A percentile compares a stretch with the other conserved stretches of the same genome.
These are phyloP conservation scores for Cladopsammia gracilis DNA, from an alignment of 64 coral and sea anemone genomes.

Conservation along the genomic window DNA sequence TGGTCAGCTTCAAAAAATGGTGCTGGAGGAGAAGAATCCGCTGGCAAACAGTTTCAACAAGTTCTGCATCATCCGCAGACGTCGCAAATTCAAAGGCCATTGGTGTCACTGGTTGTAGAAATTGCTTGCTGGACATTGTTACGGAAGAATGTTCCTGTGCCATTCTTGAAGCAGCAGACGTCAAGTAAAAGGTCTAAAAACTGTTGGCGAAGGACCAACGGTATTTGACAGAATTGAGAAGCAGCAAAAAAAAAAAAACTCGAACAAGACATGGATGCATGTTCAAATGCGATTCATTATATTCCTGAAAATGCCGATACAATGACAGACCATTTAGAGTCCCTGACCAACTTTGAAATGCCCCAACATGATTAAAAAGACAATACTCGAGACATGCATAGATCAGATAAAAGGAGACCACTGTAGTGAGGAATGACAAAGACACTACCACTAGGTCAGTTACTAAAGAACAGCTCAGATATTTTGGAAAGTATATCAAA, in stretches of 20 bases:
- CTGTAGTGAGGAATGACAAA: no score
- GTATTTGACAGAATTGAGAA: not conserved
- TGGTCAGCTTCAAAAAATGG: no score
- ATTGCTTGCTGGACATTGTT: constrained; percentile 18
- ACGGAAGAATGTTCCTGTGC: not conserved
- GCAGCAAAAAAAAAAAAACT: not conserved
- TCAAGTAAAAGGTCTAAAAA: not conserved
- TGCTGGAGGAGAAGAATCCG: no score
- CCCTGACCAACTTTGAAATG: not conserved
- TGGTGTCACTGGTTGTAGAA: not conserved
- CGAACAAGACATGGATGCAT: not conserved
- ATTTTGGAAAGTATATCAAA: not conserved
- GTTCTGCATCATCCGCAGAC: not conserved
- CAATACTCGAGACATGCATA: constrained; percentile 18
- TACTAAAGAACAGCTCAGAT: not conserved
- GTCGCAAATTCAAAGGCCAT: constrained; percentile 24
- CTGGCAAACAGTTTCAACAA: not conserved
- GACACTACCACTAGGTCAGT: not conserved
- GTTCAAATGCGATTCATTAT: not conserved
- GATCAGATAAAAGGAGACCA: not conserved
- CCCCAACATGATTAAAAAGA: not conserved
- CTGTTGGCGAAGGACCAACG: constrained; percentile 21
- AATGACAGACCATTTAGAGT: not conserved
- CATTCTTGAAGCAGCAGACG: not conserved
- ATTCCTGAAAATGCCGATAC: not conserved